phyloP scores from a whole-genome alignment of 2,888 invertebrate species.

The Nebria brevicollis region DNA sequence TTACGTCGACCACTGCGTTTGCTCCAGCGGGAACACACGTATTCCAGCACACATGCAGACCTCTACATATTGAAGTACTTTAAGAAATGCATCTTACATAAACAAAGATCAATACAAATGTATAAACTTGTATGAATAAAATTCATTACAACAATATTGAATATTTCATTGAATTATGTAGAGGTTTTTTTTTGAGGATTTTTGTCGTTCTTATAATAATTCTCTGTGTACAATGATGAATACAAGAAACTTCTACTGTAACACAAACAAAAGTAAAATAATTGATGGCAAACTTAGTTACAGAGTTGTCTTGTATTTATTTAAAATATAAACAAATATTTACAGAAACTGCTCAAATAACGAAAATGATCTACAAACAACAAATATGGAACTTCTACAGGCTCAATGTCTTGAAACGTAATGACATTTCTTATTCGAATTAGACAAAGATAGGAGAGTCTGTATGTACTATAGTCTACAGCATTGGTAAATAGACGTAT shows the following conservation, averaged over 20 bases:
- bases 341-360: not conserved
- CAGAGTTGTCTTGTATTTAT: constrained; percentile 28
- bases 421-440: too few relatives aligned
- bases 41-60: not conserved
- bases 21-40: not conserved
- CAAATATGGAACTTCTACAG: too few relatives aligned
- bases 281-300: constrained; percentile 36
- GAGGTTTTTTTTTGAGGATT: too few relatives aligned
- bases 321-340: constrained; percentile 31
- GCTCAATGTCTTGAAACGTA: too few relatives aligned
- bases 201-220: too few relatives aligned
- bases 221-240: too few relatives aligned
- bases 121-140: not conserved
- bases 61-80: not conserved
- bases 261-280: constrained; percentile 11
- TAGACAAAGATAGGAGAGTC: too few relatives aligned
- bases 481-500: too few relatives aligned
- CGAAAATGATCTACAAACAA: too few relatives aligned
- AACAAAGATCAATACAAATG: not conserved
- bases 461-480: too few relatives aligned
- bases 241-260: not conserved
- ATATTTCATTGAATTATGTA: too few relatives aligned
- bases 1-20: not conserved
- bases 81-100: not conserved
- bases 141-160: not conserved